These are phyloP conservation scores for Microctonus brassicae DNA, from an alignment of 2,888 invertebrate species.

Conservation along the genomic window DNA sequence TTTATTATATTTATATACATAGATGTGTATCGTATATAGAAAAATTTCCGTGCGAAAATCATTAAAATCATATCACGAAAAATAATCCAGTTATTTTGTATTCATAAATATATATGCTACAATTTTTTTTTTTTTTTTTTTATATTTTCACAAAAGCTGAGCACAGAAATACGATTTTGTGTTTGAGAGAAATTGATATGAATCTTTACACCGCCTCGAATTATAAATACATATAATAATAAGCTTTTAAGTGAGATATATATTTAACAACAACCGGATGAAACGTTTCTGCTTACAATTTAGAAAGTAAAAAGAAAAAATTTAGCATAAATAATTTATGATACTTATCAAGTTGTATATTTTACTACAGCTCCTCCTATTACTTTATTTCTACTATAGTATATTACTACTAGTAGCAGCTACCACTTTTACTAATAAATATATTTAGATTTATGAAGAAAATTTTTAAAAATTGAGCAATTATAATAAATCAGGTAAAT, in stretches of 20 bases:
- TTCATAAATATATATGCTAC: not conserved
- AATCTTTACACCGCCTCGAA: not conserved
- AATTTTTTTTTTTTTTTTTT: not conserved
- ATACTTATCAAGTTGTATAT: not conserved
- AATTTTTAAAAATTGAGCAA: too few relatives aligned
- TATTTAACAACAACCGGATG: slow-evolving; percentile 9
- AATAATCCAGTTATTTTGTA: not conserved
- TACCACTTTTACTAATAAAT: too few relatives aligned
- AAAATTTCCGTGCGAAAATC: not conserved
- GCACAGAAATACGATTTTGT: not conserved
- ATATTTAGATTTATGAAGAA: too few relatives aligned
- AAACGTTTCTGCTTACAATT: not conserved
- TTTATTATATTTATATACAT: too few relatives aligned
- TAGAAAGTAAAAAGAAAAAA: not conserved
- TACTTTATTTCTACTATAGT: too few relatives aligned
- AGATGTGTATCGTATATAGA: not conserved
- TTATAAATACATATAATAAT: not conserved
- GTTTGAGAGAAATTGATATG: not conserved
- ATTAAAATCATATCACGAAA: not conserved
- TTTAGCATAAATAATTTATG: not conserved
- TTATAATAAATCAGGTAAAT: too few relatives aligned
- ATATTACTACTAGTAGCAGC: too few relatives aligned
- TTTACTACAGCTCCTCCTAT: too few relatives aligned
- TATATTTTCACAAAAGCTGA: not conserved
- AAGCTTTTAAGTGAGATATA: not conserved